These are phyloP conservation scores for Parazoanthus swiftii DNA, from an alignment of 92 coral and sea anemone species.

Conservation along the genomic window DNA sequence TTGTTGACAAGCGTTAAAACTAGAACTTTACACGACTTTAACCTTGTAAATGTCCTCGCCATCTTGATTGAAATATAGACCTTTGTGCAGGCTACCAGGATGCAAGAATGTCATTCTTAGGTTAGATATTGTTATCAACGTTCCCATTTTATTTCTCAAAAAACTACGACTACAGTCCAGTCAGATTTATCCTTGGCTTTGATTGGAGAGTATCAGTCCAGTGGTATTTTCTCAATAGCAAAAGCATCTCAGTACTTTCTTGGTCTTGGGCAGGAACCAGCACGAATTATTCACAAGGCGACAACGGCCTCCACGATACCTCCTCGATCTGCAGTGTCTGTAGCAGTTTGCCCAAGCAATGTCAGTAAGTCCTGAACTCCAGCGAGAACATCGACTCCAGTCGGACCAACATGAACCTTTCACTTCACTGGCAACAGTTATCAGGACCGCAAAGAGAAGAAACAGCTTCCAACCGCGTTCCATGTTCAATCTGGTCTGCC, in stretches of 20 bases:
- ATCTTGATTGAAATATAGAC: no score
- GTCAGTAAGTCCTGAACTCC: background rate
- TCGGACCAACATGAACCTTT: background rate
- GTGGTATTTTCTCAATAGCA: background rate
- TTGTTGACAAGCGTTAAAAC: no score
- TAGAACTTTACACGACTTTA: no score
- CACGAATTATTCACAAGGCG: background rate
- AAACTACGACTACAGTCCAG: no score
- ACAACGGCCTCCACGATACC: background rate
- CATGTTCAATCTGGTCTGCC: background rate
- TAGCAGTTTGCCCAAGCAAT: background rate
- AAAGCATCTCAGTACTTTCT: background rate
- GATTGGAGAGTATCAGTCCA: no score
- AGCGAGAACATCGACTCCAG: constrained; percentile 9
- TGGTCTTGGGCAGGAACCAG: background rate
- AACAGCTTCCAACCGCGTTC: background rate
- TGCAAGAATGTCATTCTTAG: no score
- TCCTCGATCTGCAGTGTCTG: background rate
- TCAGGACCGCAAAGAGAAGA: background rate
- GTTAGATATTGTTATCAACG: no score
- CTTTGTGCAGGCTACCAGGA: no score
- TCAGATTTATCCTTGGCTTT: no score
- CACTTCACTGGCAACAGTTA: background rate
- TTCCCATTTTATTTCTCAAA: no score
- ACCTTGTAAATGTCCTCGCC: no score